Conservation (phyloP, 2,797 vertebrate genomes). For the Lagocephalus sceleratus region DNA sequence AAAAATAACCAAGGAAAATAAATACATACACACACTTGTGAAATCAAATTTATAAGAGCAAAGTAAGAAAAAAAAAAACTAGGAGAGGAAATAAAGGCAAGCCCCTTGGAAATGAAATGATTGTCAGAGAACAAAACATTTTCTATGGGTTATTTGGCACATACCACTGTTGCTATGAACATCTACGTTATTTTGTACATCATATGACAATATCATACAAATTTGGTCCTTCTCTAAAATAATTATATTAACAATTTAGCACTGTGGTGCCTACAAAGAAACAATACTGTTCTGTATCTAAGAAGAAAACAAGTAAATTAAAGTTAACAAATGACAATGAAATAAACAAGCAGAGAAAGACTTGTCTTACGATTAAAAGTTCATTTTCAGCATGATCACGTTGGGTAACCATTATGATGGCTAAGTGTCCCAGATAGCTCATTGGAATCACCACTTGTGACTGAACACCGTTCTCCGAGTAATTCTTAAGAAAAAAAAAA, state of each 20-base stretch:
- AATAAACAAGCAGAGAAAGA: slow-evolving; percentile 72
- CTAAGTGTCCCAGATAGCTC: slow-evolving; percentile 50
- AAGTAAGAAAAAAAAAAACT: slow-evolving; percentile 49
- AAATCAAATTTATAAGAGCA: slow-evolving; percentile 78
- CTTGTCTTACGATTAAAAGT: slow-evolving; percentile 49
- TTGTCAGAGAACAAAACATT: slow-evolving; percentile 85
- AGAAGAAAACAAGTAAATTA: slow-evolving; percentile 80
- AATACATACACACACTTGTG: slow-evolving; percentile 81
- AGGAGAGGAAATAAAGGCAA: slow-evolving; percentile 67
- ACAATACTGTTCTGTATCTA: slow-evolving; percentile 89
- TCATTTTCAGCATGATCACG: slow-evolving; percentile 59
- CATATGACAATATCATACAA: slow-evolving; percentile 82
- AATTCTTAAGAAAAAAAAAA: slow-evolving; percentile 32
- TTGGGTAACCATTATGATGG: slow-evolving; percentile 53
- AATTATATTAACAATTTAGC: slow-evolving; percentile 94
- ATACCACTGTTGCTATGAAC: slow-evolving; percentile 77
- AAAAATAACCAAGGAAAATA: slow-evolving; percentile 80
- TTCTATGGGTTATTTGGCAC: slow-evolving; percentile 87
- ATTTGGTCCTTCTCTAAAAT: slow-evolving; percentile 95
- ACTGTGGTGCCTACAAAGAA: slow-evolving; percentile 81
- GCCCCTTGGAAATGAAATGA: slow-evolving; percentile 80
- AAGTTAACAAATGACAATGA: slow-evolving; percentile 84
- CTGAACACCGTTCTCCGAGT: slow-evolving; percentile 48
- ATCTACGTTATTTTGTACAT: slow-evolving; percentile 82
- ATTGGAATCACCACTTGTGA: slow-evolving; percentile 56